These are phyloP conservation scores for Oscheius onirici DNA, from an alignment of 2,888 invertebrate genomes.

Conservation along the genomic window DNA sequence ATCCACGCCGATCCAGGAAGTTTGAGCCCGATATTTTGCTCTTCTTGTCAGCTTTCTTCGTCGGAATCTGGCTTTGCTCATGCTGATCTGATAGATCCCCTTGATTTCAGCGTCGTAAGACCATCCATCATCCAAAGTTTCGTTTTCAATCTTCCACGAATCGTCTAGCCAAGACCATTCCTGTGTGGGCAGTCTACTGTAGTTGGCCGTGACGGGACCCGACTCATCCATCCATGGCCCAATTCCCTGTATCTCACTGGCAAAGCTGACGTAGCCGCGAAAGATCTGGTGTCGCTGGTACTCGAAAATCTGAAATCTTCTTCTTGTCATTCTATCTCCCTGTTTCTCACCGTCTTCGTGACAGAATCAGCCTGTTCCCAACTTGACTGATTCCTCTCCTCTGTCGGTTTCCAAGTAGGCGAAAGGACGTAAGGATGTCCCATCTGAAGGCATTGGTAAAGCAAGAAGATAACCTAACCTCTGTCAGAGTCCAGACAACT, in stretches of 20 bases:
- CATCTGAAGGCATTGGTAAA: conserved; percentile 22
- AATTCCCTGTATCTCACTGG: conserved; percentile 37
- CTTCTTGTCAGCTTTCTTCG: conserved; percentile 38
- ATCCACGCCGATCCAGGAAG: conserved; percentile 44
- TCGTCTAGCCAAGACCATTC: conserved; percentile 29
- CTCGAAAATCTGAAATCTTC: conserved; percentile 35
- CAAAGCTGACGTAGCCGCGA: conserved; percentile 44
- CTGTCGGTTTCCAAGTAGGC: conserved; percentile 33
- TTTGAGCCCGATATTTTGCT: conserved; percentile 35
- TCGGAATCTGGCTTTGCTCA: conserved; percentile 22
- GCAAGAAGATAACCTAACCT: no score
- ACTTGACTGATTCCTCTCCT: conserved; percentile 23
- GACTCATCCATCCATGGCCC: conserved; percentile 38
- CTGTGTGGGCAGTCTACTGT: conserved; percentile 4
- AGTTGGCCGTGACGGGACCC: conserved; percentile 2
- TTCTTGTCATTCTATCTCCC: not conserved
- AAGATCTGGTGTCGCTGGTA: conserved; percentile 45
- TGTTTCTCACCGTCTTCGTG: not conserved
- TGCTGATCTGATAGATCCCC: not conserved
- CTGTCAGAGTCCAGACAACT: conserved; percentile 42
- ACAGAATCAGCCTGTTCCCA: conserved; percentile 31
- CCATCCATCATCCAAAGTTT: conserved; percentile 30
- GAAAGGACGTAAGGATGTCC: conserved; percentile 37
- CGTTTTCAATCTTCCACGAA: conserved; percentile 13
- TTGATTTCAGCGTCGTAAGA: not conserved